Evolutionary conservation across 2,797 vertebrate genomes (phyloP).

Genomic region (Arremon aurantiirostris): DNA sequence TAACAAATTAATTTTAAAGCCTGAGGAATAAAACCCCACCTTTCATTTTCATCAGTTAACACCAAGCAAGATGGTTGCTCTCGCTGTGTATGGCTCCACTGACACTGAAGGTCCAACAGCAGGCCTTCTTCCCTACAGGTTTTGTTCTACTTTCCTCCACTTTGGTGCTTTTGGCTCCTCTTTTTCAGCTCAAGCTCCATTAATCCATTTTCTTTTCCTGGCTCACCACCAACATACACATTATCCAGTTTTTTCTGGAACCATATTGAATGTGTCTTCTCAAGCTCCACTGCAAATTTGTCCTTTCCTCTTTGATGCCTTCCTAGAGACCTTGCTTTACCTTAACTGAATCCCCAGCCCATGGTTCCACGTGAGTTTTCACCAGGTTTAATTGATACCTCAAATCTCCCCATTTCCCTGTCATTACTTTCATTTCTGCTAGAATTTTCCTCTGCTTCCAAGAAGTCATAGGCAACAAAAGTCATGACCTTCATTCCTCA

Average conservation of each 20-base stretch:
- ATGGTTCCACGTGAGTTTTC: not conserved
- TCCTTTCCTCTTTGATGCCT: not conserved
- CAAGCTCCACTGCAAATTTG: not conserved
- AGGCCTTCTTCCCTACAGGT: accelerated
- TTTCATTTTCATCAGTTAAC: not conserved
- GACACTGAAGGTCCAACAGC: not conserved
- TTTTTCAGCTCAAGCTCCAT: not conserved
- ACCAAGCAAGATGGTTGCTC: accelerated
- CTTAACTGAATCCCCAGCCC: not conserved
- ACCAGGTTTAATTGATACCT: not conserved
- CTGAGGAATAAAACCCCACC: not conserved
- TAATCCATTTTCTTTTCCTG: not conserved
- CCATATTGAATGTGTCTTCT: not conserved
- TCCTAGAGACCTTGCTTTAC: not conserved
- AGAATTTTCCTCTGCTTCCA: not conserved
- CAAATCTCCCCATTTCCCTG: not conserved
- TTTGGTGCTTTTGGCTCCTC: not conserved
- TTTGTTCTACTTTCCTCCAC: not conserved
- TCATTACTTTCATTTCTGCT: not conserved
- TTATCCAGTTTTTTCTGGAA: not conserved
- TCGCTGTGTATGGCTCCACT: accelerated
- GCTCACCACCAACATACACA: not conserved
- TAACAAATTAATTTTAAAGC: not conserved
- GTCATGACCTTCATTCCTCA: not conserved
- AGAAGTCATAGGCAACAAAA: not conserved